Evolutionary conservation across 2,113 vertebrate genomes (phyloP), one percentile per base, ranked within the genome.

Genomic region (Donacobius atricapilla): DNA sequence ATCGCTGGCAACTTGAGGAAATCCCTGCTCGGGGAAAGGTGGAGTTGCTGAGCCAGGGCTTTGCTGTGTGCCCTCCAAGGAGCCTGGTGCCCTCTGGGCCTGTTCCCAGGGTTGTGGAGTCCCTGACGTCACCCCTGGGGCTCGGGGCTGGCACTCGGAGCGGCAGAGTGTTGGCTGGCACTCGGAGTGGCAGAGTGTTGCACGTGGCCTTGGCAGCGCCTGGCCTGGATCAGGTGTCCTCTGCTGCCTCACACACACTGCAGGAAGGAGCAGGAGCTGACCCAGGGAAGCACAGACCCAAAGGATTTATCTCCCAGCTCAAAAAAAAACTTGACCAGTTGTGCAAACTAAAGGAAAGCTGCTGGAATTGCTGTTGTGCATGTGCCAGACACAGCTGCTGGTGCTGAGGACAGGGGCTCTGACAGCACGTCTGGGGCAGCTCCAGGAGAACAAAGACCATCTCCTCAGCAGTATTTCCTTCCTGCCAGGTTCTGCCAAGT

Each of bases 401-500:
- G 9, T 27, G 63, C 70, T 22, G n/a, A 42, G 68, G n/a, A 12
- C 65, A 7, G 27, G 15, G 35, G 40, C 72, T 78, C 35, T 33
- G 61, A 1, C 44, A 48, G 71, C 56, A 9, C 51, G 4, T 0
- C 21, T 33, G 42, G 61, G 35, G 22, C 0, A 3, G 61, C 68
- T 58, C 24, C 63, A 54, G 66, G 78, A 71, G 37, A 1, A 0
- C 16, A 22, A 20, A 13, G 33, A 1, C 12, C 5, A 0, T 15
- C 19, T 35, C 35, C 57, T 68, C 11, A 47, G 21, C 15, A 13
- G 7, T 0, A 1, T n/a, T 30, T 35, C 47, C 61, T 16, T 50
- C 69, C 28, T 63, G 40, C 25, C 83, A 99, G 99, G 98, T 98
- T 14, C 97, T 99, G 13, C 99, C 99, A 4, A 98, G 98, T 14